Percentiles rank a stretch among this genome's conserved stretches.
Conservation (phyloP, 2,888 invertebrate species). For the Nebria salina region DNA sequence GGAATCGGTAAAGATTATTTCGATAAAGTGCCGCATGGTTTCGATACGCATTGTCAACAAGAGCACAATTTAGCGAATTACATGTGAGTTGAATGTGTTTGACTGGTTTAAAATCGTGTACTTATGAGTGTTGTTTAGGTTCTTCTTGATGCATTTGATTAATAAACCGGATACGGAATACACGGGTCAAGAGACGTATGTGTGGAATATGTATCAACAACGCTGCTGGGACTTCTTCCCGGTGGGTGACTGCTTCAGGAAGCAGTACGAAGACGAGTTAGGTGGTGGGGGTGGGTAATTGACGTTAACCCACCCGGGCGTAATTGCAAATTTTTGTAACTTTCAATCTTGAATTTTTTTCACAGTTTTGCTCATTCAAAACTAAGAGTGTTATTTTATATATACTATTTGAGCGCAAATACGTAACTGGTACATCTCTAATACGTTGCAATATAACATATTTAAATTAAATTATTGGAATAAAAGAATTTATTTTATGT, state of each 20-base stretch:
- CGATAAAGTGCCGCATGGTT: slow-evolving; percentile 98
- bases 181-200: slow-evolving; percentile 99
- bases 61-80: slow-evolving; percentile 99
- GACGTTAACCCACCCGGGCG: neutral
- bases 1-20: slow-evolving; percentile 99
- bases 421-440: neutral
- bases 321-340: neutral
- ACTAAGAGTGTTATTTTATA: neutral
- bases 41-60: slow-evolving; percentile 97
- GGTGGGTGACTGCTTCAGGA: slow-evolving; percentile 99
- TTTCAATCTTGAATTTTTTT: neutral
- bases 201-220: slow-evolving; percentile 99
- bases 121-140: slow-evolving; percentile 65
- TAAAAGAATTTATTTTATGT: neutral
- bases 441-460: neutral
- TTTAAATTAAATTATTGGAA: neutral
- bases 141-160: slow-evolving; percentile 99
- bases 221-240: slow-evolving; percentile 99
- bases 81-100: slow-evolving; percentile 73
- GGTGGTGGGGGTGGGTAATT: slow-evolving; percentile 66
- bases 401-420: neutral
- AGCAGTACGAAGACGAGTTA: slow-evolving; percentile 94
- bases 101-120: no score
- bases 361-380: neutral
- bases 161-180: slow-evolving; percentile 99